phyloP scores from a whole-genome alignment of 2,113 vertebrate genomes.

The Cinclus cinclus region DNA sequence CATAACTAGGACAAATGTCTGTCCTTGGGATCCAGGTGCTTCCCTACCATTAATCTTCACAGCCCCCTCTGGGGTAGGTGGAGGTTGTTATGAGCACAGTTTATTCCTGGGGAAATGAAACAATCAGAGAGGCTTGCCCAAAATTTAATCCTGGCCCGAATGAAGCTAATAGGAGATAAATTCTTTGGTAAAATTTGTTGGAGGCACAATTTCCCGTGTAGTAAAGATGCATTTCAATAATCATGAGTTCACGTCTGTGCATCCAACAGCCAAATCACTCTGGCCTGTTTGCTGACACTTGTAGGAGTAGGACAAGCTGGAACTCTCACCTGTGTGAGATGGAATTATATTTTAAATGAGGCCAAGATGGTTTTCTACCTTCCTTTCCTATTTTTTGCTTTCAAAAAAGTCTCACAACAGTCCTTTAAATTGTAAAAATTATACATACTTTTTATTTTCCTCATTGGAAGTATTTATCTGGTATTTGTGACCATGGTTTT shows the following conservation, averaged over 20 bases:
- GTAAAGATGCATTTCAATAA: background rate
- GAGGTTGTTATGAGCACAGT: background rate
- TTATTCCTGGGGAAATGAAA: background rate
- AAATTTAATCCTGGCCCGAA: background rate
- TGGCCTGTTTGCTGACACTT: background rate
- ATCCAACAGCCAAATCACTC: background rate
- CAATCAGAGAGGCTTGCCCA: background rate
- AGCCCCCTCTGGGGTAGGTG: background rate
- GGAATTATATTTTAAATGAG: background rate
- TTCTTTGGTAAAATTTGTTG: background rate
- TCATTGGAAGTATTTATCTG: background rate
- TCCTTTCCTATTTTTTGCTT: background rate
- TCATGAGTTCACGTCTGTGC: background rate
- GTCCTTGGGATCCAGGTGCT: conserved; percentile 28
- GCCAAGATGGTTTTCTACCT: background rate
- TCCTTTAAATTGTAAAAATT: background rate
- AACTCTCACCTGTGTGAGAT: background rate
- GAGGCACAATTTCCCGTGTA: background rate
- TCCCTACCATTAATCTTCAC: conserved; percentile 42
- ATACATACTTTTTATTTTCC: background rate
- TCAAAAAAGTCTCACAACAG: background rate
- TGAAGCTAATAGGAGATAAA: background rate
- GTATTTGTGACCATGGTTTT: background rate
- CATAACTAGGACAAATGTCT: conserved; percentile 14
- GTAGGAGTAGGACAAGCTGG: background rate